Base-by-base conservation (phyloP, 1,140 invertebrate species). In the Sarcophaga peregrina region DNA sequence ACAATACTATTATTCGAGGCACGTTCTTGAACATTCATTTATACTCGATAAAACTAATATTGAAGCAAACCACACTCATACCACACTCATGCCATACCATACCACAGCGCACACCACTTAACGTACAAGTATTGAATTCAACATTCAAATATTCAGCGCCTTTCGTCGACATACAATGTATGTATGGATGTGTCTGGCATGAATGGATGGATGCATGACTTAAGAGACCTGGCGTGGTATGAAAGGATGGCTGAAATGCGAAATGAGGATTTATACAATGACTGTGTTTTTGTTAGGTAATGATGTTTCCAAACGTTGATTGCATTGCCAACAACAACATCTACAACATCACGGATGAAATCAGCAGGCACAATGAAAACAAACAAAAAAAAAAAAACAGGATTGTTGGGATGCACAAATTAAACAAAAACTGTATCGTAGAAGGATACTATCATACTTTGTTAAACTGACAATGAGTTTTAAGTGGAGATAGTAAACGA, bases 241-340 rank as follows among this genome's bases (percentile, higher is more conserved):
- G 25, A 4, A 37, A 1, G 25, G 25, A 5, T 62, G 54, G 15
- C 3, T 62, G 54, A 13, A 62, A 62, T 62, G 54, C 54, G 5
- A 62, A 62, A 62, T 11, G 54, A n/a, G 54, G n/a, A 62, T 62
- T 62, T 62, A 62, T n/a, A 62, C 15, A 62, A 62, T 62, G 54
- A 62, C 7, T 9, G 13, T 62, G 54, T 62, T 62, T 13, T 62
- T 62, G 54, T n/a, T 15, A 62, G 54, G 54, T 62, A 62, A 62
- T 62, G 54, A 62, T n/a, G 54, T 15, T 62, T 15, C 54, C 25
- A 37, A 62, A n/a, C 54, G 54, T 15, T 62, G 54, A 62, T 62
- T 62, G 54, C 54, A 15, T 62, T 62, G n/a, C 11, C 54, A 62
- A n/a, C n/a, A 62, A n/a, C 10, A n/a, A 62, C 54, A 62, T 2